These are phyloP conservation scores for Pseudonaja textilis DNA, from an alignment of 2,113 vertebrate genomes.

Conservation along the genomic window DNA sequence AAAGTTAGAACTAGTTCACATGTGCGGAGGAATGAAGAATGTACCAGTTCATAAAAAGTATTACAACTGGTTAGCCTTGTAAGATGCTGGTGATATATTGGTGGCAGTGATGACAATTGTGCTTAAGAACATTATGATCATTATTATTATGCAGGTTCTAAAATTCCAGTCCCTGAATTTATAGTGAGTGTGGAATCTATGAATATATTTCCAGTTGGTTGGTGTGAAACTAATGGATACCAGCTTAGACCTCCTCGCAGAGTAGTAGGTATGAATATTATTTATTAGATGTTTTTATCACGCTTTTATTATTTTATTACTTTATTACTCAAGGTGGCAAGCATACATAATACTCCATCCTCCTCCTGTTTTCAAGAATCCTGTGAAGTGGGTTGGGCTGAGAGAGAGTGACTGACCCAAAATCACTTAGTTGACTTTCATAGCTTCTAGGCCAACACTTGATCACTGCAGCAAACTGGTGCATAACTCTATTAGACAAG, in stretches of 20 bases:
- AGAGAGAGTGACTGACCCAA: too few relatives aligned
- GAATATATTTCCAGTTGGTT: constrained; percentile 95
- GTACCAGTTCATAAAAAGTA: not conserved
- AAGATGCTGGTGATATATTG: not conserved
- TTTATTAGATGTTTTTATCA: not conserved
- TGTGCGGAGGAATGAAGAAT: not conserved
- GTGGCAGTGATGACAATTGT: not conserved
- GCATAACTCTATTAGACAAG: not conserved
- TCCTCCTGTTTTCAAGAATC: not conserved
- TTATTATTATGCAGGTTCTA: constrained; percentile 75
- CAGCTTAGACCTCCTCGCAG: constrained; percentile 87
- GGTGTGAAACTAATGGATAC: constrained; percentile 98
- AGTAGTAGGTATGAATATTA: constrained; percentile 76
- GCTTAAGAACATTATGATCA: not conserved
- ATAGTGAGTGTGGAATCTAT: constrained; percentile 93
- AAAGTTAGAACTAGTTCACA: not conserved
- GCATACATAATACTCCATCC: not conserved
- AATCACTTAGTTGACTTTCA: too few relatives aligned
- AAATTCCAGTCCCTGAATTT: constrained; percentile 86
- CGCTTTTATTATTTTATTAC: not conserved
- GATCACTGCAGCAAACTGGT: not conserved
- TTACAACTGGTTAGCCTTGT: not conserved
- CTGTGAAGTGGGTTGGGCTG: too few relatives aligned
- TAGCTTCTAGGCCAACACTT: not conserved
- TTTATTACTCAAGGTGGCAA: not conserved